Conservation (phyloP, 2,888 invertebrate species). For the Acanthosepion esculentum region DNA sequence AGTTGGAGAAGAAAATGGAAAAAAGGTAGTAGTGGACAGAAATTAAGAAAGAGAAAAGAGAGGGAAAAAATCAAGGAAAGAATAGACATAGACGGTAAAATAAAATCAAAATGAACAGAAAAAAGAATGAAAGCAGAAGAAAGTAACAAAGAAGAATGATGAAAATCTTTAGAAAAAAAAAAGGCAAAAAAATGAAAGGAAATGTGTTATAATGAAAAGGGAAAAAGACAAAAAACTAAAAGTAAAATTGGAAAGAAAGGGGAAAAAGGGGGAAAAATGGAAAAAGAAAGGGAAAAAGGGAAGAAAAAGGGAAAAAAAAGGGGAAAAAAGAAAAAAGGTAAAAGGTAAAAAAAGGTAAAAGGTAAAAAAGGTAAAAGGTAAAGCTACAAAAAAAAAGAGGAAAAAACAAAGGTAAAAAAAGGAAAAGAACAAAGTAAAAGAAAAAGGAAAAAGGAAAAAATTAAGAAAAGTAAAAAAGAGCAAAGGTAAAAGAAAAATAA, state of each 20-base stretch:
- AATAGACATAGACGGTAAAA: neutral
- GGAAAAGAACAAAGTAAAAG: neutral
- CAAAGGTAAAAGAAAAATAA: neutral
- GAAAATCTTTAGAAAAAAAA: neutral
- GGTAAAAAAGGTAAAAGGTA: neutral
- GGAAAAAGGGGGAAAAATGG: too few species aligned
- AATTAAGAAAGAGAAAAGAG: neutral
- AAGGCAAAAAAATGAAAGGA: neutral
- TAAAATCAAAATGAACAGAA: neutral
- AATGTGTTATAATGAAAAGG: neutral
- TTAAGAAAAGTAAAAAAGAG: neutral
- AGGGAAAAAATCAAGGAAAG: neutral
- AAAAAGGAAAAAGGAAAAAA: neutral
- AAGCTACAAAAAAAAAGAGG: neutral
- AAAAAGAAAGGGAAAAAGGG: neutral
- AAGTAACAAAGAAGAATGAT: neutral
- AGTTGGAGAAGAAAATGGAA: neutral
- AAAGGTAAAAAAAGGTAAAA: too few species aligned
- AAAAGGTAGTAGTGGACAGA: neutral
- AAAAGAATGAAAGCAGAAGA: neutral
- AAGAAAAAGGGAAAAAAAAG: too few species aligned
- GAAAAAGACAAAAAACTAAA: too few species aligned
- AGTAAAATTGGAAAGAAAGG: too few species aligned
- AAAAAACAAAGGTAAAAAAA: neutral
- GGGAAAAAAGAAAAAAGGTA: accelerated